These are phyloP conservation scores for Stenodema calcarata DNA, from an alignment of 2,888 invertebrate genomes.

Conservation along the genomic window DNA sequence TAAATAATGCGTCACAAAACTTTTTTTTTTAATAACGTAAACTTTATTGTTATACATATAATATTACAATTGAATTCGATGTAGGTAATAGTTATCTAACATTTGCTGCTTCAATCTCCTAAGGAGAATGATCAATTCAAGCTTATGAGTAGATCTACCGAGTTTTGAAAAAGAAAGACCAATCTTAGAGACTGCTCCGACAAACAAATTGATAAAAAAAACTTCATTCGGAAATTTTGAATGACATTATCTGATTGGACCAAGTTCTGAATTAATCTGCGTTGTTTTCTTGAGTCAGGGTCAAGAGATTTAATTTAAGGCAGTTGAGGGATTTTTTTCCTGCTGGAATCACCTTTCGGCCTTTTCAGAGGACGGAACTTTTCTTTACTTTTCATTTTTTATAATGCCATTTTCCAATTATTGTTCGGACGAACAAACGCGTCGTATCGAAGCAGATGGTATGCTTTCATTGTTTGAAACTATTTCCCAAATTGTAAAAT, in stretches of 20 bases:
- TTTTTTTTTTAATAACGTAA: too few relatives aligned
- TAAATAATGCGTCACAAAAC: too few relatives aligned
- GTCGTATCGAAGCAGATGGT: background rate
- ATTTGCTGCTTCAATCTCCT: background rate
- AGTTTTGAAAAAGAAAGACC: background rate
- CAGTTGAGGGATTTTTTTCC: conserved; percentile 3
- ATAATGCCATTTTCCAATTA: background rate
- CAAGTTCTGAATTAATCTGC: conserved; percentile 41
- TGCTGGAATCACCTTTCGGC: conserved; percentile 15
- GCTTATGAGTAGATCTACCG: background rate
- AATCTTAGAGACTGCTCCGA: background rate
- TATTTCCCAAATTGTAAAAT: too few relatives aligned
- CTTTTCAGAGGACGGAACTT: background rate
- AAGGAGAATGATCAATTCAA: background rate
- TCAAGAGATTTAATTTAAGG: conserved; percentile 35
- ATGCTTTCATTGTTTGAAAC: too few relatives aligned
- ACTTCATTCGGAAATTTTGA: conserved; percentile 38
- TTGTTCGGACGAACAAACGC: background rate
- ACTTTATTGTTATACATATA: too few relatives aligned
- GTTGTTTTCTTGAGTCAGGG: conserved; percentile 31
- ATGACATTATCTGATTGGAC: conserved; percentile 38
- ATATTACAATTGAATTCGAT: background rate
- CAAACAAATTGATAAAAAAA: conserved; percentile 41
- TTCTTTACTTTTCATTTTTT: background rate
- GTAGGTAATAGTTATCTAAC: background rate